Base-by-base conservation (phyloP, 2,113 vertebrate species). In the Dendropsophus ebraccatus region DNA sequence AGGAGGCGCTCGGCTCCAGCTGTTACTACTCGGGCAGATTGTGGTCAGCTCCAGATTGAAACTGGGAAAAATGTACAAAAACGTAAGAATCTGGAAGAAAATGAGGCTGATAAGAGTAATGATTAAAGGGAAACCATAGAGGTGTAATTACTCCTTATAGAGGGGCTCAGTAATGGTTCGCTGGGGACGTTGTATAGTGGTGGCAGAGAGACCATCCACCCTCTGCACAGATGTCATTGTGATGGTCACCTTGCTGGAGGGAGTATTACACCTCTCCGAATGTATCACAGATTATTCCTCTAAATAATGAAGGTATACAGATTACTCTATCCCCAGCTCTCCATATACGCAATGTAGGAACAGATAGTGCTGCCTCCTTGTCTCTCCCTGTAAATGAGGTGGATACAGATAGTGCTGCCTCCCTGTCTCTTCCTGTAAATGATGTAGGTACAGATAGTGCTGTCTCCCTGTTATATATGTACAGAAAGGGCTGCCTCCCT, bases 1-100 rank as follows among this genome's bases (percentile, higher is more conserved):
- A 90, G 88, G 89, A 88, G 89, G 77, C 89, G 75, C 58, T 89
- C 90, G 88, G 85, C 52, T 54, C 35, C 17, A 75, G 12, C 12
- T 37, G 69, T 30, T 19, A 30, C 74, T 50, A 16, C 35, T 35
- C 28, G 32, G 75, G 2, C 17, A 21, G 52, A 35, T 77, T 25
- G 23, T n/a, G 37, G 72, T 25, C n/a, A 41, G 41, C 4, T 41
- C 8, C 41, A 74, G 41, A 25, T 5, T 49, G 47, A 41, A 41
- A 41, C 41, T 8, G 16, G 16, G 5, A 17, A 69, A 28, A 62
- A 62, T 28, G 9, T 13, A 25, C n/a, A 62, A 62, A 28, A 28
- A 28, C 14, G 0, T 3, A 62, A 13, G n/a, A 4, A 2, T 62
- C 25, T 60, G 25, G 8, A 62, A 28, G 25, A 62, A 62, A 62